Percentiles rank a stretch among this genome's conserved stretches.
Conservation (phyloP, 2,797 vertebrate genomes). For the Anabas testudineus region DNA sequence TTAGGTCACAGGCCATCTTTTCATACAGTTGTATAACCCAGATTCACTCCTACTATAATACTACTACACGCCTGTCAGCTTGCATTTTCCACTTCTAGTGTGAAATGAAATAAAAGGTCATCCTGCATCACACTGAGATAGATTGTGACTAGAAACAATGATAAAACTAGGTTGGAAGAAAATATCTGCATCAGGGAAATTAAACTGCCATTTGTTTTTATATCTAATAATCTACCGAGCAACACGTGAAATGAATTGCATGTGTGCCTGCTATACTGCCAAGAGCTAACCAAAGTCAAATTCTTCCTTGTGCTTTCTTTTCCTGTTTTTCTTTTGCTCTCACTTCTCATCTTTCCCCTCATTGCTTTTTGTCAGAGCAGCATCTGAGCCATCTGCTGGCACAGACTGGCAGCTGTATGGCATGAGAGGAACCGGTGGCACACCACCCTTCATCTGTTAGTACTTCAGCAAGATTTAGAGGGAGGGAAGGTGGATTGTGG, state of each 20-base stretch:
- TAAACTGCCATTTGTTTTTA: conserved; percentile 58
- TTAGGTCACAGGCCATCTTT: not conserved
- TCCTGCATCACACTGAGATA: not conserved
- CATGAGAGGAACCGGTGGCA: conserved; percentile 57
- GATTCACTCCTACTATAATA: not conserved
- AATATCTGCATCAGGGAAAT: conserved; percentile 45
- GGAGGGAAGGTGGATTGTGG: conserved; percentile 54
- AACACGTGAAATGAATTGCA: conserved; percentile 60
- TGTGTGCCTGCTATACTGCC: conserved; percentile 58
- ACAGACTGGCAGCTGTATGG: conserved; percentile 48
- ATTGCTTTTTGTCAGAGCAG: conserved; percentile 34
- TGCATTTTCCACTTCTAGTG: conserved; percentile 17
- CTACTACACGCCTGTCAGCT: conserved; percentile 7
- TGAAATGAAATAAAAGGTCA: conserved; percentile 13
- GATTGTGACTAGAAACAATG: conserved; percentile 26
- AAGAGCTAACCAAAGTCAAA: conserved; percentile 61
- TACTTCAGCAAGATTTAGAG: conserved; percentile 50
- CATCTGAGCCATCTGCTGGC: conserved; percentile 60
- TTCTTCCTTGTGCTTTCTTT: conserved; percentile 45
- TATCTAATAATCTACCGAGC: conserved; percentile 62
- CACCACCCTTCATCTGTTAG: conserved; percentile 65
- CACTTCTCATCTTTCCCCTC: conserved; percentile 54
- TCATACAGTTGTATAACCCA: conserved; percentile 11
- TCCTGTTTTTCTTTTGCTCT: conserved; percentile 44
- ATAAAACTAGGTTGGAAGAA: conserved; percentile 18